These are phyloP conservation scores for Crocuta crocuta DNA, from an alignment of 2,113 vertebrate species.

Conservation along the genomic window DNA sequence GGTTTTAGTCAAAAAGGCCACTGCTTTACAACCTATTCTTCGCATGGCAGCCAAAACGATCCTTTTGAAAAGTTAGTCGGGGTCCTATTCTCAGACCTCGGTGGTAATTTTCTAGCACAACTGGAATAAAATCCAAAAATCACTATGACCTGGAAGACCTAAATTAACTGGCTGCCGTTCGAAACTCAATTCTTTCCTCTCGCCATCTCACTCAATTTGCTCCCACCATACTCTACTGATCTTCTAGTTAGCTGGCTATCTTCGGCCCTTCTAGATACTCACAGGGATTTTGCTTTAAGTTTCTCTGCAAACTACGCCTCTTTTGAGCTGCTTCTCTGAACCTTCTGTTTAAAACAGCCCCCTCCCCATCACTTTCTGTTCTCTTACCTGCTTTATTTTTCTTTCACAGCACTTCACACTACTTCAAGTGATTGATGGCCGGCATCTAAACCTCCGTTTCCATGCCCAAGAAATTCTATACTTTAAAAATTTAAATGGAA, in stretches of 20 bases:
- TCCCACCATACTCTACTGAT: background rate
- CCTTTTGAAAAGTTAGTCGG: slow-evolving; percentile 21
- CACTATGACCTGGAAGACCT: background rate
- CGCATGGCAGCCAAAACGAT: background rate
- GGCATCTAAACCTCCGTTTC: background rate
- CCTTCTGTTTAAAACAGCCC: background rate
- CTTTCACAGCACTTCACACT: background rate
- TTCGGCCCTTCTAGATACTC: background rate
- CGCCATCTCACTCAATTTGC: background rate
- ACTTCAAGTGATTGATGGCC: background rate
- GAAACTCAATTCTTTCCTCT: background rate
- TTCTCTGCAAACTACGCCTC: background rate
- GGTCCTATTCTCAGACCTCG: background rate
- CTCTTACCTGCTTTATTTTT: background rate
- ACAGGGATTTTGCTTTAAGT: background rate
- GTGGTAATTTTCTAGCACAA: background rate
- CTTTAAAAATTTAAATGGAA: background rate
- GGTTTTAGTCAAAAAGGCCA: background rate
- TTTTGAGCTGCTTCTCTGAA: background rate
- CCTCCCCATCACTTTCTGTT: background rate
- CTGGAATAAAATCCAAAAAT: background rate
- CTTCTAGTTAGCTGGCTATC: background rate
- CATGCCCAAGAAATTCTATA: background rate
- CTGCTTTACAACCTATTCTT: background rate
- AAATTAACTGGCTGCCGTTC: background rate